These are phyloP conservation scores for Corydoras maculifer DNA, from an alignment of 2,113 vertebrate genomes.

Conservation along the genomic window DNA sequence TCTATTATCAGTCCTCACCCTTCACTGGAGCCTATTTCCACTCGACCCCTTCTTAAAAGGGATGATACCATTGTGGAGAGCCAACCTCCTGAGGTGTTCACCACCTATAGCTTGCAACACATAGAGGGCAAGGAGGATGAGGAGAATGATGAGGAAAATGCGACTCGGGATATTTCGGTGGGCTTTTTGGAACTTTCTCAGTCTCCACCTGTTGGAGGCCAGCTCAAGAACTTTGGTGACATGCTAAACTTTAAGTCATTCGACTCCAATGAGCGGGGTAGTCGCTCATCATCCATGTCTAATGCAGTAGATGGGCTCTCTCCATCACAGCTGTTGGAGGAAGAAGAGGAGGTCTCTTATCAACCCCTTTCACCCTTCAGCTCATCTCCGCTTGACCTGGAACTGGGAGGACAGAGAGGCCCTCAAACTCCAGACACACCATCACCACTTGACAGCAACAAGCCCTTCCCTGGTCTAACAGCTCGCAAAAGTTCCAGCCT, in stretches of 20 bases:
- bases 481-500: slow-evolving; percentile 74
- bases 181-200: slow-evolving; percentile 72
- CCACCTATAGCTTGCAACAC: slow-evolving; percentile 60
- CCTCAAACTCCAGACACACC: slow-evolving; percentile 77
- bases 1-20: too few species aligned
- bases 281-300: slow-evolving; percentile 70
- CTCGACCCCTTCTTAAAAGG: slow-evolving; percentile 45
- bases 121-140: slow-evolving; percentile 53
- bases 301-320: slow-evolving; percentile 61
- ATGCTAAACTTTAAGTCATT: slow-evolving; percentile 74
- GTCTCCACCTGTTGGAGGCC: slow-evolving; percentile 52
- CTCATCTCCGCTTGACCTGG: slow-evolving; percentile 76
- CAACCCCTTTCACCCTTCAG: slow-evolving; percentile 81
- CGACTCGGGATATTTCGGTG: slow-evolving; percentile 65
- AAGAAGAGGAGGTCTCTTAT: slow-evolving; percentile 63
- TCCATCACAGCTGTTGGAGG: slow-evolving; percentile 47
- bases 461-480: slow-evolving; percentile 67
- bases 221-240: slow-evolving; percentile 56
- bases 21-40: slow-evolving; percentile 38
- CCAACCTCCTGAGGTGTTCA: slow-evolving; percentile 61
- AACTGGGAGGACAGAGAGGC: slow-evolving; percentile 54
- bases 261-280: slow-evolving; percentile 72
- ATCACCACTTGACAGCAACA: slow-evolving; percentile 75
- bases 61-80: slow-evolving; percentile 52
- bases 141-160: slow-evolving; percentile 48